These are phyloP conservation scores for Felis catus DNA, from an alignment of 2,113 vertebrate genomes.

Conservation along the genomic window F.catus_Fca126_mat1.0 CM031426.1:9435001-9435500, in stretches of 20 bases:
- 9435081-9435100: background rate
- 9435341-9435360: no score
- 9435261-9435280: background rate
- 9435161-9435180: background rate
- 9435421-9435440: background rate
- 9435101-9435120: background rate
- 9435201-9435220: background rate
- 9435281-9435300: no score
- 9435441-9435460: no score
- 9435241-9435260: background rate
- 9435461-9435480: background rate
- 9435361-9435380: background rate
- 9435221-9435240: background rate
- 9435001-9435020: background rate
- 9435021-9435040: no score
- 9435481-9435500: background rate
- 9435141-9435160: background rate
- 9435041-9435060: no score
- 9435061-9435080: no score
- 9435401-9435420: background rate
- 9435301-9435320: rapidly evolving
- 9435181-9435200: background rate
- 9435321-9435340: background rate
- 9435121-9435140: background rate
- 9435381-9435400: background rate